Evolutionary conservation across 1,140 invertebrate species (phyloP), one percentile per base, ranked within the genome.

Genomic region (Fopius arisanus): DNA sequence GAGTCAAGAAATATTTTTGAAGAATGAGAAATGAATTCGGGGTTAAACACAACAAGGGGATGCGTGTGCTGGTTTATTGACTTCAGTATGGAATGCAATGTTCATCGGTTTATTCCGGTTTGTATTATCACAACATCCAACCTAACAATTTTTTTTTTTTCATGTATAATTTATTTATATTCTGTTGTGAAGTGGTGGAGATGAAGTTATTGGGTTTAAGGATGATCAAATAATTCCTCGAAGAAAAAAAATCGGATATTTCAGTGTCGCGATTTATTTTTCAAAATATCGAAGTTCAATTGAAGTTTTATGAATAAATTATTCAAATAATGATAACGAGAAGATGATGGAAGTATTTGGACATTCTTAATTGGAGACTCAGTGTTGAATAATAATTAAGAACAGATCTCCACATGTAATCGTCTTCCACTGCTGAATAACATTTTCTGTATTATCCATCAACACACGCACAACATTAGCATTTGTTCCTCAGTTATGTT

Each of bases 91-190:
- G 78, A 87, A 84, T 84, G 85, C 83, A 83, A 83, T 82, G 81
- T 86, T 85, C 86, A 86, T 78, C 84, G 78, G 80, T 85, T 65
- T 65, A 78, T 83, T 80, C 80, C 80, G 86, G 86, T 88, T 88
- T 88, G 86, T 87, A 88, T 87, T 86, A 82, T 86, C 81, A 85
- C 79, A 81, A 84, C 83, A 84, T 86, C 82, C 80, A 71, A 62
- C 62, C 68, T 71, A 76, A 69, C 75, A 76, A 79, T 48, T 65
- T 41, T 63, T 62, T 41, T 66, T 66, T 31, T 48, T 48, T 12
- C 14, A 54, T 19, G 16, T 43, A 28, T 40, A 28, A 59, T 54
- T 37, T 73, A 1, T 40, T 59, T 41, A 59, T 21, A 23, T 73
- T 68, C 43, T 16, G n/a, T 19, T 5, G 10, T n/a, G n/a, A 48